Evolutionary conservation across 2,113 vertebrate species (phyloP), one percentile per base, ranked within the genome.

Genomic region (Misgurnus mizolepis): DNA sequence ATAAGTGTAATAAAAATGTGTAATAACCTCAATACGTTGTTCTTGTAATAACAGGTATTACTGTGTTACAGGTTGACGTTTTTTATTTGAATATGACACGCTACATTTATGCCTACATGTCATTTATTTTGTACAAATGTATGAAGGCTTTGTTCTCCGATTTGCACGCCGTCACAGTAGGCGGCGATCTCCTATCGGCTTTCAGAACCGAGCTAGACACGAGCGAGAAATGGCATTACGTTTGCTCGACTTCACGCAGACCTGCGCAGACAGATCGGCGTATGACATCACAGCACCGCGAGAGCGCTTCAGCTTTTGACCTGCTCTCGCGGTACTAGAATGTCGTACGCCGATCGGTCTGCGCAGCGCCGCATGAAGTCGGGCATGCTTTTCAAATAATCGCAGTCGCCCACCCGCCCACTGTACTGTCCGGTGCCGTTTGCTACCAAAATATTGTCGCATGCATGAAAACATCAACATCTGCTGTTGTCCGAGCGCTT

Each of bases 321-420:
- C 27, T 1, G 27, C 27, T 34, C 27, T 34, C 27, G 27, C 27
- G 27, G 27, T 34, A 34, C 27, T 34, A 3, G 27, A 34, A 34
- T 34, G 27, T 34, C 27, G 27, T 34, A 34, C 27, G 27, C 27
- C 27, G 27, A 34, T 34, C 27, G 27, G 27, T 34, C 27, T 34
- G 27, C 27, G 27, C 27, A 34, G 27, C 27, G 27, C 27, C 27
- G 27, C 27, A 34, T 34, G 27, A 34, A 34, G 27, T 34, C 27
- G 27, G 3, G 27, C 27, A 34, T 34, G 45, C 66, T 45, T 82
- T 85, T 82, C 76, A 82, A 85, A 85, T 79, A 27, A 79, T 82
- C 70, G 64, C 72, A 79, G 53, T 56, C 60, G 56, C 72, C 67
- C 64, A 12, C 11, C 49, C 49, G 43, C 50, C 50, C 50, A 53